Conservation (phyloP, 2,888 invertebrate genomes). For the Aphidius colemani region DNA sequence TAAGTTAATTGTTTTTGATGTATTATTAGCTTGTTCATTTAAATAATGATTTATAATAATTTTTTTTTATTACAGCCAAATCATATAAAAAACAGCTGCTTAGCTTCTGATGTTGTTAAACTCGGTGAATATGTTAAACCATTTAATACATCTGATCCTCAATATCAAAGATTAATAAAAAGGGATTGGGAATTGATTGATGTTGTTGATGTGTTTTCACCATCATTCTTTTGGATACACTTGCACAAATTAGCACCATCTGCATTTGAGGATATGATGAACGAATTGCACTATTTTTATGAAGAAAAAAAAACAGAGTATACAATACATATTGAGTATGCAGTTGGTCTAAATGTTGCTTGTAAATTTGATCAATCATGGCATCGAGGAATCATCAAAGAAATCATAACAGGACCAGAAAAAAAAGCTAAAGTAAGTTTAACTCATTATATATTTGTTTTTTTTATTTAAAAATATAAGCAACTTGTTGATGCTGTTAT, state of each 20-base stretch:
- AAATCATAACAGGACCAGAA: slow-evolving; percentile 46
- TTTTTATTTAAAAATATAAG: neutral
- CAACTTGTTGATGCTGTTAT: too few species aligned
- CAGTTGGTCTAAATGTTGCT: slow-evolving; percentile 47
- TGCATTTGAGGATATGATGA: slow-evolving; percentile 43
- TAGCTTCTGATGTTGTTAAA: slow-evolving; percentile 46
- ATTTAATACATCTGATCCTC: too few species aligned
- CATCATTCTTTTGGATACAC: slow-evolving; percentile 55
- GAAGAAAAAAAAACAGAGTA: slow-evolving; percentile 15
- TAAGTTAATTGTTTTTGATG: too few species aligned
- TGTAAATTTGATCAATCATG: slow-evolving; percentile 46
- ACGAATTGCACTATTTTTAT: slow-evolving; percentile 32
- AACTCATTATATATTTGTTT: neutral
- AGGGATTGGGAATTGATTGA: slow-evolving; percentile 28
- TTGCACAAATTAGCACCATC: slow-evolving; percentile 24
- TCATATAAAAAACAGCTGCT: slow-evolving; percentile 31
- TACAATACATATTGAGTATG: slow-evolving; percentile 5
- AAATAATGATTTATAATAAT: slow-evolving; percentile 11
- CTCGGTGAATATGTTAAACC: slow-evolving; percentile 37
- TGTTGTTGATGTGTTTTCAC: slow-evolving; percentile 50
- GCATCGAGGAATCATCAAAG: slow-evolving; percentile 52
- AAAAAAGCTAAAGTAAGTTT: slow-evolving; percentile 46
- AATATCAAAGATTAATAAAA: too few species aligned
- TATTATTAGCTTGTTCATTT: too few species aligned
- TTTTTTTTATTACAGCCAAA: neutral